Evolutionary conservation across 1,140 invertebrate genomes (phyloP).

Genomic region (Macrosteles quadrilineatus): DNA sequence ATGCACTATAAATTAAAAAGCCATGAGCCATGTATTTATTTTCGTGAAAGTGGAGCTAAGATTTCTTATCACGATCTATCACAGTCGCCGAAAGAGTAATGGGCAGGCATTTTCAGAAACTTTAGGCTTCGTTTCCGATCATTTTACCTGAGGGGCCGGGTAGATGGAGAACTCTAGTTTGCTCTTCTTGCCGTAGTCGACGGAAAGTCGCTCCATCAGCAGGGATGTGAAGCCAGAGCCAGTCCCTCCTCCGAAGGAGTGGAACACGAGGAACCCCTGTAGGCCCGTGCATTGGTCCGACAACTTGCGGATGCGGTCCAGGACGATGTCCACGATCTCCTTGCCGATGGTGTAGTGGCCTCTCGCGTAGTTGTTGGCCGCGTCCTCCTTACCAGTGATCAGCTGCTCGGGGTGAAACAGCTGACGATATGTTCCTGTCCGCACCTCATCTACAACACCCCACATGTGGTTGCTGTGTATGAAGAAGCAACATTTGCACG

Average conservation of each 20-base stretch:
- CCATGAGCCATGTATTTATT: too few species aligned
- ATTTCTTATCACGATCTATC: too few species aligned
- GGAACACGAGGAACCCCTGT: slow-evolving; percentile 88
- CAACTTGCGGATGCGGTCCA: slow-evolving; percentile 76
- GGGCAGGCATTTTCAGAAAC: too few species aligned
- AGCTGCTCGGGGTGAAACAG: slow-evolving; percentile 85
- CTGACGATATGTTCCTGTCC: slow-evolving; percentile 80
- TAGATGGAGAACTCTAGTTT: slow-evolving; percentile 90
- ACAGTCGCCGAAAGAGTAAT: too few species aligned
- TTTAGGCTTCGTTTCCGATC: too few species aligned
- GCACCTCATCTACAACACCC: slow-evolving; percentile 69
- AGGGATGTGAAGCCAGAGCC: slow-evolving; percentile 86
- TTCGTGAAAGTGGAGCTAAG: too few species aligned
- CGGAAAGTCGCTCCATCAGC: slow-evolving; percentile 85
- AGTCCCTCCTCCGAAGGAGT: slow-evolving; percentile 87
- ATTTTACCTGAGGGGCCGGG: slow-evolving; percentile 78
- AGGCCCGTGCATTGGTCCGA: slow-evolving; percentile 85
- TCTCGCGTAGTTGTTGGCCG: slow-evolving; percentile 86
- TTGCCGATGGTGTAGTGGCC: slow-evolving; percentile 92
- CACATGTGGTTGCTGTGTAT: too few species aligned
- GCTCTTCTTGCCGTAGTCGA: slow-evolving; percentile 88
- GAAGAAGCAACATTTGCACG: too few species aligned
- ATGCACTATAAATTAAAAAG: too few species aligned
- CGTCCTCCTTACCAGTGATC: slow-evolving; percentile 86
- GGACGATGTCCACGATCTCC: slow-evolving; percentile 79